Evolutionary conservation across 2,797 vertebrate species (phyloP).

Genomic region (Anguilla pacifica): DNA sequence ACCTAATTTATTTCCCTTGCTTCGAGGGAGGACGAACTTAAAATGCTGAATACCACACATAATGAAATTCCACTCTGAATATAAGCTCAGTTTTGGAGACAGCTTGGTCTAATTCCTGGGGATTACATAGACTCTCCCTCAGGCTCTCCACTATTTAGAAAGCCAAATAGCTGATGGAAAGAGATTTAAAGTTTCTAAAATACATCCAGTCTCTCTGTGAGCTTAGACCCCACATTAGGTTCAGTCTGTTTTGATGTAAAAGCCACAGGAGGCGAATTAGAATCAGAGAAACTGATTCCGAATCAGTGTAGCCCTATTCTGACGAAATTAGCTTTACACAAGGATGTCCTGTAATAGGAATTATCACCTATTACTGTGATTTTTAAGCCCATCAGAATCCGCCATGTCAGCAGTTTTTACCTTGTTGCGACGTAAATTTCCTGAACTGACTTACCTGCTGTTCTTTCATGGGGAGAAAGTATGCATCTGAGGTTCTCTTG

Average conservation of each 20-base stretch:
- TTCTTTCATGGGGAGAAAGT: too few species aligned
- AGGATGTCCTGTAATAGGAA: too few species aligned
- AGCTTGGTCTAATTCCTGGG: background rate
- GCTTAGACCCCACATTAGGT: background rate
- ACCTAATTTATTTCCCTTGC: background rate
- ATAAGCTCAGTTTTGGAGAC: background rate
- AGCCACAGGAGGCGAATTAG: background rate
- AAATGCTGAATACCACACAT: background rate
- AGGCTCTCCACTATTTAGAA: background rate
- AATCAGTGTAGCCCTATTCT: background rate
- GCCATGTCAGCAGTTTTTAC: too few species aligned
- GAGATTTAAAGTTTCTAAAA: background rate
- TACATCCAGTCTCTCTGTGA: background rate
- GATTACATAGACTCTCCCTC: background rate
- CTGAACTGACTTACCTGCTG: too few species aligned
- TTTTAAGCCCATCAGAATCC: too few species aligned
- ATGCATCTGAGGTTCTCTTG: too few species aligned
- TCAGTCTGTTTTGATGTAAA: background rate
- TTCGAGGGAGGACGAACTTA: background rate
- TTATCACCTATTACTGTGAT: too few species aligned
- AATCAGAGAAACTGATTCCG: background rate
- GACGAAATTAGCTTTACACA: too few species aligned
- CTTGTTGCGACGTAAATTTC: too few species aligned
- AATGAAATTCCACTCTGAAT: background rate
- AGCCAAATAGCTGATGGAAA: background rate